A percentile compares a stretch with the other conserved stretches of the same genome.
These are phyloP conservation scores for Chelon labrosus DNA, from an alignment of 2,797 vertebrate species.

Conservation along the genomic window DNA sequence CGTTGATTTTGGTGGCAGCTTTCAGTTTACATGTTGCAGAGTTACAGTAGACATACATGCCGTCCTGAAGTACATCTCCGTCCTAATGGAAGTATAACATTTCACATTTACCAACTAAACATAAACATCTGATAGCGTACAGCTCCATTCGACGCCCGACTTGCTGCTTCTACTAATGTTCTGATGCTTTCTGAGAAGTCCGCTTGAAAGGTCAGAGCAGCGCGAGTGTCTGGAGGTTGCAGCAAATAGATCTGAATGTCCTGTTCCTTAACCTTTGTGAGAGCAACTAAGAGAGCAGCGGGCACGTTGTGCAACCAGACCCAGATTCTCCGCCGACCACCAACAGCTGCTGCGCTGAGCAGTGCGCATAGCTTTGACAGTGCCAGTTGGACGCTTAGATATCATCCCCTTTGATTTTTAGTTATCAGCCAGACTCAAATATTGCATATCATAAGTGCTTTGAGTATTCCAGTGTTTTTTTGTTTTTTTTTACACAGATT, in stretches of 20 bases:
- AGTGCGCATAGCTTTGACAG: conserved; percentile 12
- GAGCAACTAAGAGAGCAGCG: conserved; percentile 31
- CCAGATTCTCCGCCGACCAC: conserved; percentile 39
- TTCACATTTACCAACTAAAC: background rate
- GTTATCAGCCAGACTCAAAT: background rate
- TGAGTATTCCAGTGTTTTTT: no score
- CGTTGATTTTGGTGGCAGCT: no score
- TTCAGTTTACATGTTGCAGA: background rate
- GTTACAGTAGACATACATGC: background rate
- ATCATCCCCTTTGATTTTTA: background rate
- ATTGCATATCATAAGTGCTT: background rate
- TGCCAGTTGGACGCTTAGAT: background rate
- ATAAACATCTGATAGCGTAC: background rate
- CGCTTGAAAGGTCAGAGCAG: conserved; percentile 65
- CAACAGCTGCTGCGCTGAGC: conserved; percentile 49
- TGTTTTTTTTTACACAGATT: no score
- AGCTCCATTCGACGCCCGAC: background rate
- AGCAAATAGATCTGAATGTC: conserved; percentile 66
- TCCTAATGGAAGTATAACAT: background rate
- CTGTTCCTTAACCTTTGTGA: conserved; percentile 71
- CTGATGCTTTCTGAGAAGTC: conserved; percentile 35
- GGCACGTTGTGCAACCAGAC: conserved; percentile 51
- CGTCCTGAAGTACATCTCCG: background rate
- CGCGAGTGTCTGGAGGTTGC: conserved; percentile 17
- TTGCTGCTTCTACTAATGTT: conserved; percentile 16